A percentile compares a stretch with the other conserved stretches of the same genome.
phyloP scores from a whole-genome alignment of 2,888 invertebrate species.

The Drosophila suboccidentalis region DNA sequence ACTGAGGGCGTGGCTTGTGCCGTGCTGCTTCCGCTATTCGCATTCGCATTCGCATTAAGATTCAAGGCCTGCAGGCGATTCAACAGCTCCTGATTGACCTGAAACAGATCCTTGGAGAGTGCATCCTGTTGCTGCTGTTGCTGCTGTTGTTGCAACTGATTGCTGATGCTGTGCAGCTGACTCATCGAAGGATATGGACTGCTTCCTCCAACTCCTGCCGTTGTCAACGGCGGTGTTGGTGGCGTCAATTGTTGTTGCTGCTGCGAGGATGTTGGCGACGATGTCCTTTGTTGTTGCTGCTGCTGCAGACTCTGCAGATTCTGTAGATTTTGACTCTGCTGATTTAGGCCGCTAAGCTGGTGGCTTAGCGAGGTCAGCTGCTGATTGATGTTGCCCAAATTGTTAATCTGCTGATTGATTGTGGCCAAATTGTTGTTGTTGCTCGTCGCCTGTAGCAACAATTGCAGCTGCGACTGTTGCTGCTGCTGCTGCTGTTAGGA shows the following conservation, averaged over 20 bases:
- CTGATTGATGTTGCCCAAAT: constrained; percentile 85
- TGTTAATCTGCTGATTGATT: constrained; percentile 85
- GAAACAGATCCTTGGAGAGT: constrained; percentile 85
- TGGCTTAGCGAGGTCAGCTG: constrained; percentile 85
- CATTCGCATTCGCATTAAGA: constrained; percentile 68
- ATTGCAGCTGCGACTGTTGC: constrained; percentile 83
- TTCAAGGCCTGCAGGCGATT: constrained; percentile 85
- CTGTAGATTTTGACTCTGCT: constrained; percentile 85
- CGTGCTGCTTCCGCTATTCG: constrained; percentile 23
- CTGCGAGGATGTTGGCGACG: constrained; percentile 82
- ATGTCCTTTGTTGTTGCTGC: constrained; percentile 65
- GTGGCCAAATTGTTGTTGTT: constrained; percentile 85
- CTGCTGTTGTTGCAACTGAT: constrained; percentile 82
- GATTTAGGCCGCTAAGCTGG: constrained; percentile 85
- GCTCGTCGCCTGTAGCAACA: constrained; percentile 84
- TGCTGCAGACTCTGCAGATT: constrained; percentile 81
- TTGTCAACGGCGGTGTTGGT: constrained; percentile 80
- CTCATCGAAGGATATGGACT: constrained; percentile 84
- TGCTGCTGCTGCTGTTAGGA: constrained; percentile 36
- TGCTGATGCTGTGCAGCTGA: constrained; percentile 83
- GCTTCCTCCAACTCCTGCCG: constrained; percentile 71
- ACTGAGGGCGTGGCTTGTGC: constrained; percentile 3
- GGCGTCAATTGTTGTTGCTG: constrained; percentile 65
- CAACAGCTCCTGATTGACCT: constrained; percentile 85
- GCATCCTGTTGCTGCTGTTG: constrained; percentile 83